A percentile compares a stretch with the other conserved stretches of the same genome.
These are phyloP conservation scores for Leptonema lineaticorne DNA, from an alignment of 1,140 invertebrate genomes.

Conservation along the genomic window DNA sequence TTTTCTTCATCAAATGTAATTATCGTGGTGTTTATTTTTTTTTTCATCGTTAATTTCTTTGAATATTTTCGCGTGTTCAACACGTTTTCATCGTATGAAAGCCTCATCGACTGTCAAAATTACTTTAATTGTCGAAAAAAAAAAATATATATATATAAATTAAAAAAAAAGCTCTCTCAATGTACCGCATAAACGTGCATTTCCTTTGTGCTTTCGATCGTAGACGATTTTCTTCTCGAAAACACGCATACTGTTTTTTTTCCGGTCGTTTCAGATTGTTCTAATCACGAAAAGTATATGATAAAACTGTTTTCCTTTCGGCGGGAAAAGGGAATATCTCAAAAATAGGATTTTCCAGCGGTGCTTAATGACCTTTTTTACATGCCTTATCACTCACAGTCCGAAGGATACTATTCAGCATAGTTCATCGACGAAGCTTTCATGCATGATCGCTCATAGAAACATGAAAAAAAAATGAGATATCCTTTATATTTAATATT, in stretches of 20 bases:
- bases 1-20: not conserved
- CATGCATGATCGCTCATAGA: not conserved
- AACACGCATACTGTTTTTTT: too few species aligned
- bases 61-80: not conserved
- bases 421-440: not conserved
- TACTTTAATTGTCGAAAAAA: not conserved
- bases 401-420: not conserved
- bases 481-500: too few species aligned
- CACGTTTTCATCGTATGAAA: not conserved
- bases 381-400: not conserved
- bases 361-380: slow-evolving; percentile 11
- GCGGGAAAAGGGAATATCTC: too few species aligned
- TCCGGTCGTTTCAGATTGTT: not conserved
- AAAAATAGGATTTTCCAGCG: not conserved
- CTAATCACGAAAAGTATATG: not conserved
- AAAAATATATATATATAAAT: too few species aligned
- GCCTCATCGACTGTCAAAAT: not conserved
- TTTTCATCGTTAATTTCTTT: not conserved
- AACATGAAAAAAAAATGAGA: not conserved
- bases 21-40: not conserved
- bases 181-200: not conserved
- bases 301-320: not conserved
- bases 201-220: not conserved
- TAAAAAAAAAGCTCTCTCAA: too few species aligned
- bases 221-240: not conserved